Evolutionary conservation across 2,113 vertebrate species (phyloP).

Genomic region (Alces alces): DNA sequence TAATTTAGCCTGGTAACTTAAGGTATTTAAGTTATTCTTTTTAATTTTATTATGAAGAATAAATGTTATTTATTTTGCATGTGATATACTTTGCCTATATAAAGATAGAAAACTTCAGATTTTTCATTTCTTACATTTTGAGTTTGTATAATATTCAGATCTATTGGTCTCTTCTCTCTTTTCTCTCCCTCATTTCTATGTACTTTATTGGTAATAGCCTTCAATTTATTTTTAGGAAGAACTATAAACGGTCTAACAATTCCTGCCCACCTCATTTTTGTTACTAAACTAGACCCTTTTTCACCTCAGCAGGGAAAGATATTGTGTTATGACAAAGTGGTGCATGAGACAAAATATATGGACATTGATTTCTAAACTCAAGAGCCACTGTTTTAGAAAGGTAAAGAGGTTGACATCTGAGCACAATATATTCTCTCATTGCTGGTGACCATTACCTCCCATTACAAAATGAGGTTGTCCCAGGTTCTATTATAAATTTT

Average conservation of each 20-base stretch:
- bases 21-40: neutral
- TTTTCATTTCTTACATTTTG: neutral
- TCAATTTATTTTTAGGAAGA: slow-evolving; percentile 12
- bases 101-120: neutral
- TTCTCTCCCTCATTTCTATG: neutral
- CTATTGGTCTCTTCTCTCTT: neutral
- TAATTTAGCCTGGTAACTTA: neutral
- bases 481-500: neutral
- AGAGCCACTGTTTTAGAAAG: neutral
- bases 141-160: neutral
- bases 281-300: neutral
- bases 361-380: slow-evolving; percentile 20
- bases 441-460: neutral
- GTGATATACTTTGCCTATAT: neutral
- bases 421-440: neutral
- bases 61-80: neutral
- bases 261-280: neutral
- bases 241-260: neutral
- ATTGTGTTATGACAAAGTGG: neutral
- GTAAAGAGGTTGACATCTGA: neutral
- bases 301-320: neutral
- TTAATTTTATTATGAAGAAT: neutral
- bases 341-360: neutral
- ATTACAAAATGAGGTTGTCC: neutral
- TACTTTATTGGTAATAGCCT: neutral